A percentile compares a stretch with the other conserved stretches of the same genome.
phyloP scores from a whole-genome alignment of 1,140 invertebrate genomes.

The Stegodyphus mimosarum region DNA sequence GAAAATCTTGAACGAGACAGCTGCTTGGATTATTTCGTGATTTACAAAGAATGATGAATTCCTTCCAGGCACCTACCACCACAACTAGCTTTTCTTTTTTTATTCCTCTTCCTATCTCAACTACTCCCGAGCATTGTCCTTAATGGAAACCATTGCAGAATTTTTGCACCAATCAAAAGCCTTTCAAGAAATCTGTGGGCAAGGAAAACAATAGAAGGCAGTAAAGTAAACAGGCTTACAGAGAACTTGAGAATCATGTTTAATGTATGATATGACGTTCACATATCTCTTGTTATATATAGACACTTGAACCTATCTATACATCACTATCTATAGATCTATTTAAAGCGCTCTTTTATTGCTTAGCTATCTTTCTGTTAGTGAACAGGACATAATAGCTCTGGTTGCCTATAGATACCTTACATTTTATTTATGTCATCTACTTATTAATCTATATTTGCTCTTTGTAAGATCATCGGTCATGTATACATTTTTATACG shows the following conservation, averaged over 20 bases:
- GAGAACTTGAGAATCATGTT: slow-evolving; percentile 8
- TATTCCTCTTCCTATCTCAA: slow-evolving; percentile 6
- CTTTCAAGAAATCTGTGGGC: slow-evolving; percentile 23
- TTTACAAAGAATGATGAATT: slow-evolving; percentile 49
- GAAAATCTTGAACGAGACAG: slow-evolving; percentile 25
- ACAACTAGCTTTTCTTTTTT: slow-evolving; percentile 24
- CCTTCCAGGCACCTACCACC: neutral
- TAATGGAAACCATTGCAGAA: slow-evolving; percentile 55
- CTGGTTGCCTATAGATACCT: no score
- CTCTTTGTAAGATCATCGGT: no score
- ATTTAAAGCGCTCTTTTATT: no score
- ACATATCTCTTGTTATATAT: no score
- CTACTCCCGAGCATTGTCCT: neutral
- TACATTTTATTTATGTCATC: no score
- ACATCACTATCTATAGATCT: no score
- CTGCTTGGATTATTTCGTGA: slow-evolving; percentile 51
- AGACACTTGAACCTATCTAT: no score
- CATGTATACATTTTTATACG: no score
- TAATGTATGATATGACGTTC: neutral
- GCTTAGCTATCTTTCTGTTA: no score
- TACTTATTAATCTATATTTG: no score
- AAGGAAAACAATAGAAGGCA: slow-evolving; percentile 14
- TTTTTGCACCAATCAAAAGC: slow-evolving; percentile 57
- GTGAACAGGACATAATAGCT: no score
- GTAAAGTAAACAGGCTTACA: neutral